Evolutionary conservation across 2,888 invertebrate species (phyloP), one percentile per base, ranked within the genome.

Genomic region (Teleiodes luculella): DNA sequence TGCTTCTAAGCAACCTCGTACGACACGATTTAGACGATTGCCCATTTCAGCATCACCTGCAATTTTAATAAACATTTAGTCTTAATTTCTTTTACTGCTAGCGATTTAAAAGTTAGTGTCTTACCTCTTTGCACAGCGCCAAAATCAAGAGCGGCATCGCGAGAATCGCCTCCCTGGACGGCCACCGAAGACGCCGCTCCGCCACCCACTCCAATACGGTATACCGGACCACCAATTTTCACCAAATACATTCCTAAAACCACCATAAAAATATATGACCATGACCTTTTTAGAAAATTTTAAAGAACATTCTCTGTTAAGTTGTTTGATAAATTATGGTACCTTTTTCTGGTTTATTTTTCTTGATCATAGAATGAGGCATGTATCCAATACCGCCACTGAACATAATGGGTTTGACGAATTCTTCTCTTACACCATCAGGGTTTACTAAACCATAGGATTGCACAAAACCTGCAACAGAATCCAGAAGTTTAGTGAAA

Each of bases 401-500:
- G 75, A 99, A 99, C 98, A 99, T 98, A 56, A 99, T 98, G 0
- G 99, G 99, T 75, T 99, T 99, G 10, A 99, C 95, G 91, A 96
- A 99, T 80, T 99, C 99, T 54, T 95, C 93, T 54, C 98, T 91
- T 60, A 93, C 91, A 13, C 92, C 91, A 28, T 89, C 84, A 0
- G 90, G 87, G 67, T 95, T 92, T 18, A 90, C 86, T 73, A 96
- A 83, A 1, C 98, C 98, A 77, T 96, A 99, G 0, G 98, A 95
- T 53, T 98, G 92, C 0, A 95, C 95, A 79, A 98, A 99, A 5
- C 99, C 99, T 70, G 18, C 18, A 41, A 41, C 18, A 11, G 39
- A 10, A 39, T 7, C 7, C 7, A 8, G 16, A 10, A 16, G 18
- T 8, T 2, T 18, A 2, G 92, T 86, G 66, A 56, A 51, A 53